A percentile compares a stretch with the other conserved stretches of the same genome.
Conservation (phyloP, 2,113 vertebrate genomes). For the Saguinus imperator region DNA sequence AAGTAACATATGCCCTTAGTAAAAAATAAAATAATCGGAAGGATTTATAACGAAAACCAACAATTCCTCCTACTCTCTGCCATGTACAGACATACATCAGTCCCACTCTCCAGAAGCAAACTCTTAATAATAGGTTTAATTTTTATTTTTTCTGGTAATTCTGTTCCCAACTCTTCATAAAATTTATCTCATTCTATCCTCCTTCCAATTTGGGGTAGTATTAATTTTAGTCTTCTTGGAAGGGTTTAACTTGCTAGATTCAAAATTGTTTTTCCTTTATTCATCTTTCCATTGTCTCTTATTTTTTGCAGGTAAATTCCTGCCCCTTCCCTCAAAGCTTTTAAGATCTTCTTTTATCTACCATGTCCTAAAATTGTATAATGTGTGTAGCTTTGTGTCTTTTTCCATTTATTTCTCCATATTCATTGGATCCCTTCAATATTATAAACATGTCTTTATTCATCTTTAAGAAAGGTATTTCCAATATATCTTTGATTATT, state of each 20-base stretch:
- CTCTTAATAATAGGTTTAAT: neutral
- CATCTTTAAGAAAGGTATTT: neutral
- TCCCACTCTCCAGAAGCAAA: slow-evolving; percentile 18
- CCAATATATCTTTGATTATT: neutral
- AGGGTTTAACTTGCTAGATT: neutral
- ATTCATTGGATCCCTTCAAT: neutral
- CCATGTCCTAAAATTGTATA: neutral
- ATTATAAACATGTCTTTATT: neutral
- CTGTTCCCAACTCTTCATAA: neutral
- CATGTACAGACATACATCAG: neutral
- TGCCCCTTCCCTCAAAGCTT: neutral
- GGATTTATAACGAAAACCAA: neutral
- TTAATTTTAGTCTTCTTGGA: slow-evolving; percentile 21
- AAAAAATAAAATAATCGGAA: neutral
- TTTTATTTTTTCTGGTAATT: neutral
- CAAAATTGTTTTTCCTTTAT: neutral
- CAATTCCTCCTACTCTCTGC: neutral
- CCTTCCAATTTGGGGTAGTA: neutral
- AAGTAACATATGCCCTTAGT: slow-evolving; percentile 19
- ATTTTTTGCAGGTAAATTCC: neutral
- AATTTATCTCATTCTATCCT: neutral
- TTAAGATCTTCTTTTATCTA: neutral
- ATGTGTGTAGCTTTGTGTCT: neutral
- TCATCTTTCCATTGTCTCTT: neutral
- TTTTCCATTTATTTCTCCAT: neutral